These are phyloP conservation scores for Drosophila nigricruria DNA, from an alignment of 2,888 invertebrate species.

Conservation along the genomic window DNA sequence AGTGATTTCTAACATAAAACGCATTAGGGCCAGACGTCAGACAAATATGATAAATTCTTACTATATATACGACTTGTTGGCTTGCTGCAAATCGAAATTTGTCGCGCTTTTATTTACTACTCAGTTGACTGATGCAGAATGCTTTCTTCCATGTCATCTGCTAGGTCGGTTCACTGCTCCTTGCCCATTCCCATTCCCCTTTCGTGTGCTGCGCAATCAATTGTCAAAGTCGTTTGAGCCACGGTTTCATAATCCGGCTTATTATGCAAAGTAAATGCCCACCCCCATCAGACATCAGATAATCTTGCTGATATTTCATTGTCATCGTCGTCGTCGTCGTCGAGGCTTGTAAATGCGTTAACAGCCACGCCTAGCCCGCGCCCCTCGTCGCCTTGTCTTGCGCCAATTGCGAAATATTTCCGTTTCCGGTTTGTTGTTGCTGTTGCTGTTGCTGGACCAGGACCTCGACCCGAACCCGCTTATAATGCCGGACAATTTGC, in stretches of 20 bases:
- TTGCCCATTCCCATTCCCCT: not conserved
- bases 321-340: constrained; percentile 67
- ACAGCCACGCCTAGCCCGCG: constrained; percentile 53
- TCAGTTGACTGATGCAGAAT: constrained; percentile 39
- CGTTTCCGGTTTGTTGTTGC: constrained; percentile 62
- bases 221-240: constrained; percentile 55
- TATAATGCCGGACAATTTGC: constrained; percentile 53
- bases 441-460: constrained; percentile 54
- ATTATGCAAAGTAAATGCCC: constrained; percentile 78
- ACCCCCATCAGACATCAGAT: constrained; percentile 44
- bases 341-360: constrained; percentile 78
- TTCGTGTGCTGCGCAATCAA: constrained; percentile 52
- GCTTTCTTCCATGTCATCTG: constrained; percentile 66
- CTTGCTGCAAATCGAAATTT: constrained; percentile 10
- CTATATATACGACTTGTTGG: not conserved
- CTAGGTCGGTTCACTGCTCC: constrained; percentile 13
- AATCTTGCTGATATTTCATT: constrained; percentile 79
- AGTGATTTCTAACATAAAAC: constrained; percentile 79
- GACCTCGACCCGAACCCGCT: constrained; percentile 33
- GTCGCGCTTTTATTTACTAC: constrained; percentile 46
- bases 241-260: constrained; percentile 73
- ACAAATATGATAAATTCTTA: constrained; percentile 43
- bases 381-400: constrained; percentile 1
- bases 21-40: constrained; percentile 49
- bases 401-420: constrained; percentile 71